Evolutionary conservation across 2,113 vertebrate species (phyloP), one percentile per base, ranked within the genome.

Genomic region (Thamnaconus septentrionalis): DNA sequence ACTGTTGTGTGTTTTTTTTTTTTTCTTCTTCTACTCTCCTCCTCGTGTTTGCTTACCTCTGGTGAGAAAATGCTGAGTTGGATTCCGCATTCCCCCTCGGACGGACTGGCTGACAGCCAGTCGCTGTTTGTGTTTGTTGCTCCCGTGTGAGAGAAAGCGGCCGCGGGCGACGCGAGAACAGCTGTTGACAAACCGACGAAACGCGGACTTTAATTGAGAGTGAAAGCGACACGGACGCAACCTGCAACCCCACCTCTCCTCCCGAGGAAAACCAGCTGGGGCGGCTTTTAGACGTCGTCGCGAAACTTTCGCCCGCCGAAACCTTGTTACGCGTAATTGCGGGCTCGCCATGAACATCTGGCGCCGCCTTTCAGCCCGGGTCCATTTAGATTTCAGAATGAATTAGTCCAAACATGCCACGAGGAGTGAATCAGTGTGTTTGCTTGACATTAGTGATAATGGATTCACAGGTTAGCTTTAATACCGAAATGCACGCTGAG

Each of bases 41-140:
- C 64, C 52, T 31, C 55, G 57, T 85, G 76, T 87, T 90, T 87
- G 75, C 78, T 65, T 52, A 77, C 61, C 53, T 63, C 75, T 78
- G 67, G 68, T 73, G 79, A 31, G 18, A 31, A 31, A 31, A 2
- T 31, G 18, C 18, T 31, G 48, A 67, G 60, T 69, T 59, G 73
- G 85, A 87, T 89, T 90, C 68, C 82, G 76, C 84, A 86, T 69
- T 73, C 57, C 61, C 73, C 56, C 18, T 31, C 18, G 18, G 18
- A 78, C 75, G 45, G 61, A 76, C 75, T 76, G 86, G 74, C 85
- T 73, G 47, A 3, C 10, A 50, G 71, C 82, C 79, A 75, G 79
- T 48, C 48, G 61, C 69, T 62, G 76, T 62, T 75, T 31, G 18
- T 31, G 18, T 31, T 67, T 18, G 54, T 31, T 59, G 59, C 60